Percentiles rank a stretch among this genome's conserved stretches.
These are phyloP conservation scores for Thumatha senex DNA, from an alignment of 2,888 invertebrate species.

Conservation along the genomic window DNA sequence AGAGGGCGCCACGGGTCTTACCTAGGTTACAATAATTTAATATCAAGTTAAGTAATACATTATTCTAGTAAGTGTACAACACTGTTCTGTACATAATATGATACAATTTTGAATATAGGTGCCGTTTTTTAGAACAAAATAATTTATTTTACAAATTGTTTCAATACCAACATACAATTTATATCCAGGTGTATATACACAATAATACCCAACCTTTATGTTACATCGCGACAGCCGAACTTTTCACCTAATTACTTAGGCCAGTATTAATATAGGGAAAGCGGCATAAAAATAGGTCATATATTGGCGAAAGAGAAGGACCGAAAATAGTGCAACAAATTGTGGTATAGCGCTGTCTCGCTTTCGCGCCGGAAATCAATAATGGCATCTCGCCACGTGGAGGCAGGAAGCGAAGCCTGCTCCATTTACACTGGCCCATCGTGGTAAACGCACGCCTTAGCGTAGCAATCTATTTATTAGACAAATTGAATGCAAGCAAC, in stretches of 20 bases:
- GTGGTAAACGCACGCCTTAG: conserved; percentile 56
- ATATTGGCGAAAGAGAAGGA: conserved; percentile 76
- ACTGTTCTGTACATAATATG: too few relatives aligned
- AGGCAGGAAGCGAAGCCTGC: conserved; percentile 69
- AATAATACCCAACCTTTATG: conserved; percentile 41
- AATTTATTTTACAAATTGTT: too few relatives aligned
- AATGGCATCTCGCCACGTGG: conserved; percentile 81
- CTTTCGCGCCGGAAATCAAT: conserved; percentile 81
- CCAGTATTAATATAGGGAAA: conserved; percentile 80
- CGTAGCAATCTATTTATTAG: conserved; percentile 41
- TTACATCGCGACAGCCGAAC: conserved; percentile 59
- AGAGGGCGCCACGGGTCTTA: too few relatives aligned
- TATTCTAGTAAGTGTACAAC: too few relatives aligned
- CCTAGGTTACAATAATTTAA: too few relatives aligned
- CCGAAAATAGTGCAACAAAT: conserved; percentile 82
- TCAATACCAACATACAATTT: neutral
- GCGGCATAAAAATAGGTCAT: conserved; percentile 83
- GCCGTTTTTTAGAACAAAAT: too few relatives aligned
- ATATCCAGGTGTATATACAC: conserved; percentile 27
- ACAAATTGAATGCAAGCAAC: conserved; percentile 57
- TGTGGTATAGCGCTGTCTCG: conserved; percentile 70
- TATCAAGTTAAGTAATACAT: too few relatives aligned
- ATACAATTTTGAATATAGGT: too few relatives aligned
- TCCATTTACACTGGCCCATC: conserved; percentile 71
- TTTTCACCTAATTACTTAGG: conserved; percentile 80